Conservation (phyloP, 2,888 invertebrate genomes). For the Bombyx huttoni region DNA sequence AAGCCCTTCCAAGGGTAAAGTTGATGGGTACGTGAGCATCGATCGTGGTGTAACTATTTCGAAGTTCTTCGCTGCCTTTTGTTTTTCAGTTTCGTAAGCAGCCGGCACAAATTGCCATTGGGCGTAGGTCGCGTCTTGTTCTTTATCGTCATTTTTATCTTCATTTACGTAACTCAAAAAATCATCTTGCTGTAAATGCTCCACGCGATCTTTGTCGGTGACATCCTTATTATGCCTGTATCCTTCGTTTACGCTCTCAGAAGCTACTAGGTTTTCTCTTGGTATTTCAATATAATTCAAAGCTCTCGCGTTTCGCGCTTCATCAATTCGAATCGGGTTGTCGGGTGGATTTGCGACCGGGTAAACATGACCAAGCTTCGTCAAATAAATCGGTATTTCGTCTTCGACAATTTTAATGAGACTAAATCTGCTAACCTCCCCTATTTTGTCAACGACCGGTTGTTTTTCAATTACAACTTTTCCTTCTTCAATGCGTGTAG, state of each 20-base stretch:
- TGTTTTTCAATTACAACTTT: slow-evolving; percentile 71
- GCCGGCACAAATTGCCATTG: slow-evolving; percentile 65
- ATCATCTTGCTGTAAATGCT: slow-evolving; percentile 39
- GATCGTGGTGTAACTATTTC: slow-evolving; percentile 53
- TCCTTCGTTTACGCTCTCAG: slow-evolving; percentile 64
- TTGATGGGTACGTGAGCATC: slow-evolving; percentile 71
- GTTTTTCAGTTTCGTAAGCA: slow-evolving; percentile 56
- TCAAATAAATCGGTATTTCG: slow-evolving; percentile 64
- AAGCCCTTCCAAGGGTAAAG: slow-evolving; percentile 77
- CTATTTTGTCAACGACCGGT: slow-evolving; percentile 76
- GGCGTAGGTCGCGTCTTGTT: slow-evolving; percentile 25
- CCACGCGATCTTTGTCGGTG: slow-evolving; percentile 25
- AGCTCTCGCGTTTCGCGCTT: slow-evolving; percentile 62
- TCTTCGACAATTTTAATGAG: slow-evolving; percentile 78
- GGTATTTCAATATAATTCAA: slow-evolving; percentile 47
- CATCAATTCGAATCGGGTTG: slow-evolving; percentile 62
- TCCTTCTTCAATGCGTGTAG: slow-evolving; percentile 64
- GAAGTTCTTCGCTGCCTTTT: slow-evolving; percentile 35
- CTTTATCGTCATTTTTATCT: slow-evolving; percentile 39
- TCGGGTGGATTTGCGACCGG: slow-evolving; percentile 64
- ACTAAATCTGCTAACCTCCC: slow-evolving; percentile 78
- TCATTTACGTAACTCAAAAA: slow-evolving; percentile 53
- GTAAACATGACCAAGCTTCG: slow-evolving; percentile 58
- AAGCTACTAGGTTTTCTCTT: slow-evolving; percentile 59
- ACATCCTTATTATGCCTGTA: slow-evolving; percentile 49